Evolutionary conservation across 2,888 invertebrate species (phyloP).

Genomic region (Parnassius orleans): DNA sequence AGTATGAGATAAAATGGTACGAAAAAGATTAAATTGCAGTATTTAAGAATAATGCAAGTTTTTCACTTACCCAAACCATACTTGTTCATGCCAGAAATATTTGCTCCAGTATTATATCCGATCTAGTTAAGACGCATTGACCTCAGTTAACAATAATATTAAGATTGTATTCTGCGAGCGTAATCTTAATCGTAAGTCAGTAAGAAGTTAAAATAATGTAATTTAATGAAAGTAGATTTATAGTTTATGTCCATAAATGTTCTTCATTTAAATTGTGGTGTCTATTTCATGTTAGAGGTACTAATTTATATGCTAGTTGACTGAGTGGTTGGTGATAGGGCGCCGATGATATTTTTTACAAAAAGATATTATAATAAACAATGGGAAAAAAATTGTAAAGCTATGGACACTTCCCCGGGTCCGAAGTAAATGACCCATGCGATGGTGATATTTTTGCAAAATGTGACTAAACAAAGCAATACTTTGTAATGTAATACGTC

Average conservation of each 20-base stretch:
- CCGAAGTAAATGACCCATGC: conserved; percentile 43
- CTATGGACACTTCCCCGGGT: conserved; percentile 38
- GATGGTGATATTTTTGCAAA: conserved; percentile 85
- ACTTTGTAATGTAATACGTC: conserved; percentile 86
- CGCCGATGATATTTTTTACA: conserved; percentile 73
- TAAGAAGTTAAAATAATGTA: conserved; percentile 59
- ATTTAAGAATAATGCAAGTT: too few relatives aligned
- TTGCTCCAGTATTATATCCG: conserved; percentile 9
- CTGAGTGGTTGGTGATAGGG: conserved; percentile 69
- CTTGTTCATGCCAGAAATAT: not conserved
- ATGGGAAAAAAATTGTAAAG: conserved; percentile 39
- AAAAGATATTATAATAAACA: conserved; percentile 50
- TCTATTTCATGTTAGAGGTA: conserved; percentile 77
- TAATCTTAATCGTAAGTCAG: conserved; percentile 58
- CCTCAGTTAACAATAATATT: conserved; percentile 31
- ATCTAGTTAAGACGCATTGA: conserved; percentile 25
- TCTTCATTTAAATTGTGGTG: conserved; percentile 79
- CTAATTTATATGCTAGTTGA: conserved; percentile 71
- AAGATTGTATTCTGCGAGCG: conserved; percentile 37
- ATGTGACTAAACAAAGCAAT: conserved; percentile 89
- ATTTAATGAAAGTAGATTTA: conserved; percentile 62
- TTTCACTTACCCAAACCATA: not conserved
- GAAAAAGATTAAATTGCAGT: too few relatives aligned
- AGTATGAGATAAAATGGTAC: not conserved
- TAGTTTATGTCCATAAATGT: conserved; percentile 79